These are phyloP conservation scores for Cremastinae sp. DNA, from an alignment of 2,888 invertebrate species.

Conservation along the genomic window DNA sequence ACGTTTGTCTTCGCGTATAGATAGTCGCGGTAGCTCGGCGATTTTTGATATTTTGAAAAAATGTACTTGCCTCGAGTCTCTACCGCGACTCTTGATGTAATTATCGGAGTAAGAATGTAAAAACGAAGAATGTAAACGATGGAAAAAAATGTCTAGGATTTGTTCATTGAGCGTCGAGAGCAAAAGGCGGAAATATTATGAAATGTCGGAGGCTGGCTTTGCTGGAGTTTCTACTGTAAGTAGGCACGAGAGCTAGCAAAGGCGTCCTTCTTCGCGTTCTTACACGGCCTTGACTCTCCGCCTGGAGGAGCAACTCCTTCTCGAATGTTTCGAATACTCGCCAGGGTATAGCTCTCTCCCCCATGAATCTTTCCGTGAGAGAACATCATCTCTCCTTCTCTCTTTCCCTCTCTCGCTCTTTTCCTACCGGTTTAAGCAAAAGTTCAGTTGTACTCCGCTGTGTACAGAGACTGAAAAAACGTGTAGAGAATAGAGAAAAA, in stretches of 20 bases:
- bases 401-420: constrained; percentile 19
- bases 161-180: too few species aligned
- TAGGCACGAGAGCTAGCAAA: constrained; percentile 25
- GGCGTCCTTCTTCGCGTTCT: constrained; percentile 59
- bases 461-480: not conserved
- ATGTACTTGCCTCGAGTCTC: too few species aligned
- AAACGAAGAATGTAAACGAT: too few species aligned
- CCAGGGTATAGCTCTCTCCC: constrained; percentile 36
- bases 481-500: constrained; percentile 15
- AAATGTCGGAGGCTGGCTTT: not conserved
- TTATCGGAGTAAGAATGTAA: too few species aligned
- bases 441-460: constrained; percentile 2
- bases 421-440: constrained; percentile 16
- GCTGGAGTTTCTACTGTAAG: constrained; percentile 20
- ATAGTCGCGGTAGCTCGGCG: too few species aligned
- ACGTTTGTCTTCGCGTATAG: too few species aligned
- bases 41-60: too few species aligned
- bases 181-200: not conserved
- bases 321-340: constrained; percentile 59
- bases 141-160: not conserved
- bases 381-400: constrained; percentile 24
- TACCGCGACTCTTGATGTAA: too few species aligned
- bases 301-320: constrained; percentile 36
- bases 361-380: constrained; percentile 24
- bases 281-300: constrained; percentile 62